Conservation (phyloP, 2,888 invertebrate genomes). For the Lithophane semibrunnea region DNA sequence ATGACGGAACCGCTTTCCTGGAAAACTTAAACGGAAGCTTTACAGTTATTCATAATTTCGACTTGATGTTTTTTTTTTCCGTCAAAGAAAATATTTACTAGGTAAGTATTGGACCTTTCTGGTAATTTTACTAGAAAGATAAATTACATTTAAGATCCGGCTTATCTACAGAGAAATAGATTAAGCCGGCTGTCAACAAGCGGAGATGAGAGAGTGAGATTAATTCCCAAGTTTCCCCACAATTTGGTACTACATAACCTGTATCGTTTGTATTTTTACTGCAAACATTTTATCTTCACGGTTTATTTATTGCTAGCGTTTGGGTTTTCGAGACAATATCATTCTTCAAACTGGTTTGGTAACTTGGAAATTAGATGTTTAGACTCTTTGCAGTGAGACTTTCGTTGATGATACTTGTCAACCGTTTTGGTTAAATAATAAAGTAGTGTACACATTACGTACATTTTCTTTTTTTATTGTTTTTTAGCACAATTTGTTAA, state of each 20-base stretch:
- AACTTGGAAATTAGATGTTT: conserved; percentile 7
- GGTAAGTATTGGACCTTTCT: neutral
- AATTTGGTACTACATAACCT: conserved; percentile 44
- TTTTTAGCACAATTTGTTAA: too few species aligned
- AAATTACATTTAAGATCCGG: conserved; percentile 26
- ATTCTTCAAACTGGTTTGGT: conserved; percentile 7
- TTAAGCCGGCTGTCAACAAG: conserved; percentile 45
- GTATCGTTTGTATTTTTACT: conserved; percentile 44
- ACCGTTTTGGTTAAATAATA: neutral
- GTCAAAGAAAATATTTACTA: neutral
- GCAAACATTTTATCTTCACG: conserved; percentile 45
- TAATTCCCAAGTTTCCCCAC: conserved; percentile 41
- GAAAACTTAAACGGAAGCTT: too few species aligned
- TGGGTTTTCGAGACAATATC: conserved; percentile 23
- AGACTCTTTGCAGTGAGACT: neutral
- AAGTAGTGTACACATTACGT: neutral
- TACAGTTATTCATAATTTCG: neutral
- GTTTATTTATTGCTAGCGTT: conserved; percentile 42
- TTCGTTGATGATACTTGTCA: neutral
- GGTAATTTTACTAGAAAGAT: neutral
- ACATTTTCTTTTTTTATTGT: too few species aligned
- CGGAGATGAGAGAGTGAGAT: conserved; percentile 47
- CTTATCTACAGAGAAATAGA: conserved; percentile 31
- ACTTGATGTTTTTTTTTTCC: neutral
- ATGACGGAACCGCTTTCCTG: neutral